Evolutionary conservation across 2,113 vertebrate genomes (phyloP).

Genomic region (Podiceps cristatus): DNA sequence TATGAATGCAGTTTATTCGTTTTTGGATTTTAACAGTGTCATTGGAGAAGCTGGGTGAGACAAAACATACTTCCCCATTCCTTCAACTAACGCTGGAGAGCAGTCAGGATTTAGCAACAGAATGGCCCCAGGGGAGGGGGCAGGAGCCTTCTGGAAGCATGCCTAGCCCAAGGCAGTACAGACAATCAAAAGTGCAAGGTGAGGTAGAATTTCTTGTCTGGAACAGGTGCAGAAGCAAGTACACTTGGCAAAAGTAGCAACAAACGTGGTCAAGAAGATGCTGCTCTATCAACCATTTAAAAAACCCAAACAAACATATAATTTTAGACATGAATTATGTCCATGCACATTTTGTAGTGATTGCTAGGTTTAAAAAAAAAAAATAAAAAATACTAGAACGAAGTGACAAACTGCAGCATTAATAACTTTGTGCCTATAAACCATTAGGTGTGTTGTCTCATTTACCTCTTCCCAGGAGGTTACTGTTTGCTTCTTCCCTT

Average conservation of each 20-base stretch:
- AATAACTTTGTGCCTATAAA: background rate
- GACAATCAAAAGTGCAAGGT: background rate
- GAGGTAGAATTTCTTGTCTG: background rate
- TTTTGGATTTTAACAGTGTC: background rate
- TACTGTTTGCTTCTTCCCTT: rapidly evolving
- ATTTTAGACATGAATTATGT: background rate
- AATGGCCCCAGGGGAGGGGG: rapidly evolving
- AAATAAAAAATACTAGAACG: background rate
- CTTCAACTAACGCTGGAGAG: background rate
- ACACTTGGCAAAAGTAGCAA: background rate
- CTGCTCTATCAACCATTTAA: background rate
- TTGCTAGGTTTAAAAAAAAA: background rate
- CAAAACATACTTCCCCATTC: background rate
- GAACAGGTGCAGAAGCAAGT: background rate
- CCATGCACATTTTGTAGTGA: background rate
- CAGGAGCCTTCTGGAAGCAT: background rate
- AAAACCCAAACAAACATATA: rapidly evolving
- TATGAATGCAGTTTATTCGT: background rate
- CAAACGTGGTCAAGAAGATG: background rate
- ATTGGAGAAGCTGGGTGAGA: background rate
- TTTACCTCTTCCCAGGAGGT: rapidly evolving
- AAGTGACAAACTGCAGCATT: background rate
- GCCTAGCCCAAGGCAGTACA: no score
- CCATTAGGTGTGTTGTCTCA: rapidly evolving
- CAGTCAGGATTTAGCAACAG: background rate